Evolutionary conservation across 1,140 invertebrate species (phyloP), one percentile per base, ranked within the genome.

Genomic region (Stegodyphus mimosarum): DNA sequence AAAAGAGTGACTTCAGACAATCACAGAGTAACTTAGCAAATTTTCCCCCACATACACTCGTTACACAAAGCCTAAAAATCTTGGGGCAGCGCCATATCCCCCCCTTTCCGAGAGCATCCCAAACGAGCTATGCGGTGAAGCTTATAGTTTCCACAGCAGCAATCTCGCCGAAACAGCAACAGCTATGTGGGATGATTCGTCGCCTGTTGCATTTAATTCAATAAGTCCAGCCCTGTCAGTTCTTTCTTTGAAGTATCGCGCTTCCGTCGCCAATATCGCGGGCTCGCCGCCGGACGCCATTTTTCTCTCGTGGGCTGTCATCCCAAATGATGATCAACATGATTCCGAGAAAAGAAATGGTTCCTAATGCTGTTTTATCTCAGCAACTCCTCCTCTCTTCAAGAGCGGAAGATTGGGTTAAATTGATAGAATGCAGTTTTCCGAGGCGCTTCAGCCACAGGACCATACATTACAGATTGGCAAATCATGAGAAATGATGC

Each of bases 121-220:
- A 33, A 33, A 33, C 33, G 33, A 33, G 33, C 33, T 33, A 33
- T 33, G 33, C 33, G 33, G 33, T 33, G 33, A 33, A 33, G 33
- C 33, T 33, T 33, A 1, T 33, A 33, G 33, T 33, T 33, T 33
- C 33, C 33, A 33, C 33, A 33, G 33, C 55, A 60, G 55, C 55
- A 60, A 60, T 60, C 55, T 60, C 55, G 9, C 66, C 48, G 53
- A 70, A 79, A 79, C 50, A 50, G 77, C 63, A 77, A 77, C 75
- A 77, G 73, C 48, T 33, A 33, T 33, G 33, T 33, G 33, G 15
- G 60, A 77, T 17, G 15, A 60, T 13, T 11, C 49, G 63, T 77
- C 63, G 77, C 77, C 77, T 79, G 77, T 79, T 79, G 77, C 77
- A 79, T 79, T 79, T 79, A 79, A 79, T 79, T 79, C 77, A 79